These are phyloP conservation scores for Ictalurus punctatus DNA, from an alignment of 2,113 vertebrate genomes.

Conservation along the genomic window DNA sequence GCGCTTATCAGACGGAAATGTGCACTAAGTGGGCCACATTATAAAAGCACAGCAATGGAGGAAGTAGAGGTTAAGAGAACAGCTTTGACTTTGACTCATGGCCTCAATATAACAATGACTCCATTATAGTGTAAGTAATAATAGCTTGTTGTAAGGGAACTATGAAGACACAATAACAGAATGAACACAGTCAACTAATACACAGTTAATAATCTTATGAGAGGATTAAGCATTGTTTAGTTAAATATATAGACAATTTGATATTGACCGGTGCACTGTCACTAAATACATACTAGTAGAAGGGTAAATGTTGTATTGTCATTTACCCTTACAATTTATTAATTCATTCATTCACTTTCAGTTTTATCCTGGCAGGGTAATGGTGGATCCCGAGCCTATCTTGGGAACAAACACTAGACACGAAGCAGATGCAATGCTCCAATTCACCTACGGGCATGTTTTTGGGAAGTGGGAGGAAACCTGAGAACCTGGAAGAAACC, in stretches of 20 bases:
- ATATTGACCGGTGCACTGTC: background rate
- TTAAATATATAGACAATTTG: background rate
- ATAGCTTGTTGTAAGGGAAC: background rate
- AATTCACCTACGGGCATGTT: background rate
- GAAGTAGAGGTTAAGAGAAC: slow-evolving; percentile 20
- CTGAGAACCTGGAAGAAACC: background rate
- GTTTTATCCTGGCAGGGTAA: background rate
- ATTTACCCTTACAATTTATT: background rate
- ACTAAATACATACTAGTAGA: background rate
- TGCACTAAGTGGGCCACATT: slow-evolving; percentile 34
- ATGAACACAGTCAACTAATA: background rate
- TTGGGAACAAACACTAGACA: background rate
- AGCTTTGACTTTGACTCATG: slow-evolving; percentile 4
- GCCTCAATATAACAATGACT: slow-evolving; percentile 25
- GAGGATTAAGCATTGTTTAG: background rate
- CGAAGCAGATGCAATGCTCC: background rate
- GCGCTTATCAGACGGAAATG: slow-evolving; percentile 49
- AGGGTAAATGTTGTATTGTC: background rate
- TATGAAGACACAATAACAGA: background rate
- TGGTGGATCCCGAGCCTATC: background rate
- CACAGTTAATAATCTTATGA: background rate
- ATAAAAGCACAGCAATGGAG: slow-evolving; percentile 20
- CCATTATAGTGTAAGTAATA: background rate
- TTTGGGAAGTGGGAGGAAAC: background rate
- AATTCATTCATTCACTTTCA: background rate